phyloP scores from a whole-genome alignment of 2,888 invertebrate genomes.

The Trissoscelio sp. region DNA sequence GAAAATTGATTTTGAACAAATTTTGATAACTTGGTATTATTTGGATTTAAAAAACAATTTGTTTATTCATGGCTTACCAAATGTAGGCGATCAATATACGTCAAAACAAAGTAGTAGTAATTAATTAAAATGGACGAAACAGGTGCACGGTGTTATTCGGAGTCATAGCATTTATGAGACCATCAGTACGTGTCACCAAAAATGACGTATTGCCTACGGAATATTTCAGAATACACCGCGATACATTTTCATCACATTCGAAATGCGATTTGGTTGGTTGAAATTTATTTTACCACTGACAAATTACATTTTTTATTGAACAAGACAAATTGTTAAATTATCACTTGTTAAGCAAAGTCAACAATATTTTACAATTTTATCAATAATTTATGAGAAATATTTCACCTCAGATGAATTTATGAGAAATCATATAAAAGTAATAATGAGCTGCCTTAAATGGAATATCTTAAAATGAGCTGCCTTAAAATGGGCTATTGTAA shows the following conservation, averaged over 20 bases:
- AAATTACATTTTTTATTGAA: constrained; percentile 29
- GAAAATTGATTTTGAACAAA: background rate
- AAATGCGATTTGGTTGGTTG: constrained; percentile 19
- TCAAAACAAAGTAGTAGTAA: constrained; percentile 45
- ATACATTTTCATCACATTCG: constrained; percentile 49
- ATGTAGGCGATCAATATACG: constrained; percentile 46
- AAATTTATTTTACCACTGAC: constrained; percentile 21
- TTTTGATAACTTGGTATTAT: no score
- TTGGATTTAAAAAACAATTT: no score
- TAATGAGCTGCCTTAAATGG: no score
- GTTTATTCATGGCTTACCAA: constrained; percentile 28
- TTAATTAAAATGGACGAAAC: constrained; percentile 59
- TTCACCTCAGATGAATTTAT: no score
- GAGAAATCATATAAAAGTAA: no score
- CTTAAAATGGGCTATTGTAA: no score
- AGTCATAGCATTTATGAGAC: constrained; percentile 58
- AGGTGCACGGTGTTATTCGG: constrained; percentile 43
- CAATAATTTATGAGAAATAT: background rate
- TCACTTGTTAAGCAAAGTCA: background rate
- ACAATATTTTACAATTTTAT: background rate
- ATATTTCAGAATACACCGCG: constrained; percentile 33
- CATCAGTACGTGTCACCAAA: constrained; percentile 55
- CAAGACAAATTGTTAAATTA: constrained; percentile 4
- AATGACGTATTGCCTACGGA: constrained; percentile 50
- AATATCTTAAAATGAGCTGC: no score